Evolutionary conservation across 2,113 vertebrate genomes (phyloP), one percentile per base, ranked within the genome.

Genomic region (Crotalus horridus): DNA sequence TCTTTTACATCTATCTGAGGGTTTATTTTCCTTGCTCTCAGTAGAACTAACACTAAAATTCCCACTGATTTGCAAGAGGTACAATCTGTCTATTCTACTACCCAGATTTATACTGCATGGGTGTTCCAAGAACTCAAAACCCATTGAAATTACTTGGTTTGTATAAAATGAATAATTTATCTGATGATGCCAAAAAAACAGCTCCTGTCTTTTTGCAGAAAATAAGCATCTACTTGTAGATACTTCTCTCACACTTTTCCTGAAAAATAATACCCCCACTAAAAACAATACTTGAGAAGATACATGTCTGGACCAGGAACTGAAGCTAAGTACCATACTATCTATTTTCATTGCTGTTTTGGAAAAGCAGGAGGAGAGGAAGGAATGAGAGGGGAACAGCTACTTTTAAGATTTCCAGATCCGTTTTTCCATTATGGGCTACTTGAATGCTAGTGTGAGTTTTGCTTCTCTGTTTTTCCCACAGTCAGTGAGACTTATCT

Each of bases 401-500:
- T 96, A 85, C 94, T 94, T 94, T 96, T 94, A 94, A 96, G 91
- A 96, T 95, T 96, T 95, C 96, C 96, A 95, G 93, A 93, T 91
- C 95, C 94, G 93, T 94, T 96, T 97, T 97, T 85, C 91, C 96
- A 92, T 94, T 94, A 95, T 33, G 0, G 43, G 95, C 69, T 95
- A 94, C 93, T 91, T 91, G 69, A 92, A 64, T 0, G 91, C 0
- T n/a, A 95, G 94, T 97, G 96, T 95, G 96, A 96, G 93, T 96
- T 95, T 94, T 95, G 93, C 94, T 93, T 94, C 95, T 95, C 85
- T 90, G 88, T 91, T 95, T 97, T 97, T 96, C 96, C 96, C 94
- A 96, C 96, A 96, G 91, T 96, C 93, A 39, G 91, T 94, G 95
- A 93, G 95, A 96, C 46, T 89, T 97, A 96, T 95, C 96, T 97